Evolutionary conservation across 2,888 invertebrate genomes (phyloP).

Genomic region (Stenodera caucasica): DNA sequence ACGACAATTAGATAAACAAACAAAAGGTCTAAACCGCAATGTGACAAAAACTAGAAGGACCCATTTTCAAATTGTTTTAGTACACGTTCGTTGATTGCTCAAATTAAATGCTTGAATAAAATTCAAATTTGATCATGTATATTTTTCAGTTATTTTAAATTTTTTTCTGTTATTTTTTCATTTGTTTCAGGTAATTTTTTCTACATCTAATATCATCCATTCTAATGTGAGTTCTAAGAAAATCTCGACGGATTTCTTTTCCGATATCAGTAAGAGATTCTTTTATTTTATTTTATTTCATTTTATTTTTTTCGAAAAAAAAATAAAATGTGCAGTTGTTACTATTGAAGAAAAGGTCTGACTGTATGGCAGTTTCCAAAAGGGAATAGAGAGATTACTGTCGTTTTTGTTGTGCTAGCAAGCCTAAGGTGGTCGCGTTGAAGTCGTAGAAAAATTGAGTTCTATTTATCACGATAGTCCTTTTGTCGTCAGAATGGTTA

Average conservation of each 20-base stretch:
- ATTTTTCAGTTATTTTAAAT: background rate
- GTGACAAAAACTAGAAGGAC: constrained; percentile 2
- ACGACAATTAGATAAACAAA: constrained; percentile 25
- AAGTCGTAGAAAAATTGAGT: constrained; percentile 4
- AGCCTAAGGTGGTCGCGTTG: constrained; percentile 1
- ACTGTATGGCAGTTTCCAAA: background rate
- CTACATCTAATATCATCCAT: background rate
- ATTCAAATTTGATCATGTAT: background rate
- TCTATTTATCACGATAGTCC: constrained; percentile 8
- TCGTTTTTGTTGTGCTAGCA: background rate
- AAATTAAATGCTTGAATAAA: background rate
- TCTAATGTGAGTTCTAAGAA: background rate
- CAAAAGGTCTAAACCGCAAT: constrained; percentile 15
- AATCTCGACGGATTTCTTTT: background rate
- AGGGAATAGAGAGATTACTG: constrained; percentile 4
- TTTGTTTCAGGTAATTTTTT: constrained; percentile 3
- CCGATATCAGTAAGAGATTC: background rate
- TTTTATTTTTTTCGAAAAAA: background rate
- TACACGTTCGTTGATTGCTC: background rate
- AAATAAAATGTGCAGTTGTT: background rate
- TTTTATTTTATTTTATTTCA: background rate
- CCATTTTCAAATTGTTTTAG: background rate
- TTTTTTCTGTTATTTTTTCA: background rate
- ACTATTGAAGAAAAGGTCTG: background rate
- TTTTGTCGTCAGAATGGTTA: constrained; percentile 7